Base-by-base conservation (phyloP, 1,140 invertebrate genomes). In the Orchesella cincta region DNA sequence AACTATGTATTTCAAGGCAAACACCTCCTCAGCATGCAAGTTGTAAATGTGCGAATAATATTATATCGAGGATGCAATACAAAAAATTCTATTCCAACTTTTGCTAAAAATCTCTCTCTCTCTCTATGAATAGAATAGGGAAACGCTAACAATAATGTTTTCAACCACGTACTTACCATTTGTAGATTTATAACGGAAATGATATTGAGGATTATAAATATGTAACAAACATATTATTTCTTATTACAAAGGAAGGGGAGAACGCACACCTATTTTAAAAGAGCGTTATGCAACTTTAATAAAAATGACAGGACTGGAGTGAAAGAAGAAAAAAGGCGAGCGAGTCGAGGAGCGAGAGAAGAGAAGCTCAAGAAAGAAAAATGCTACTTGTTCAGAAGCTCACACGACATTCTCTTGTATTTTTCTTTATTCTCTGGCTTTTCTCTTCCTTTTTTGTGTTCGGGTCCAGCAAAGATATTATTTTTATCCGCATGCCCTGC, bases 231-330 rank as follows among this genome's bases (percentile, higher is more conserved):
- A 46, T 46, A 46, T 46, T 46, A 46, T 46, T 46, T 46, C 8
- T 46, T 46, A 46, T 46, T 46, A 46, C 39, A 8, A n/a, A 14
- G 52, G 23, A 57, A 57, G 23, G 23, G 5, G 23, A 57, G 14
- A 57, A 57, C 52, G 23, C 52, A 57, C 52, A 57, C 52, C 23
- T 57, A 57, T 3, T 57, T 57, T 26, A n/a, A 57, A 57, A 57
- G 23, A n/a, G 52, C 52, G 52, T 57, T 57, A 57, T 57, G 52
- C 14, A 57, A 57, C 52, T 12, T 57, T 57, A 57, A 57, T 57
- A 57, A 57, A 12, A 14, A 57, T 57, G 52, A 57, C 52, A 57
- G 52, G 23, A 46, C 5, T 8, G 23, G 52, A 57, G 52, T 26
- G 23, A 57, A 57, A 23, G 14, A 57, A 12, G 23, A 57, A 57